Percentiles rank a stretch among this genome's conserved stretches.
phyloP scores from a whole-genome alignment of 2,888 invertebrate species.

The Neoaliturus tenellus region DNA sequence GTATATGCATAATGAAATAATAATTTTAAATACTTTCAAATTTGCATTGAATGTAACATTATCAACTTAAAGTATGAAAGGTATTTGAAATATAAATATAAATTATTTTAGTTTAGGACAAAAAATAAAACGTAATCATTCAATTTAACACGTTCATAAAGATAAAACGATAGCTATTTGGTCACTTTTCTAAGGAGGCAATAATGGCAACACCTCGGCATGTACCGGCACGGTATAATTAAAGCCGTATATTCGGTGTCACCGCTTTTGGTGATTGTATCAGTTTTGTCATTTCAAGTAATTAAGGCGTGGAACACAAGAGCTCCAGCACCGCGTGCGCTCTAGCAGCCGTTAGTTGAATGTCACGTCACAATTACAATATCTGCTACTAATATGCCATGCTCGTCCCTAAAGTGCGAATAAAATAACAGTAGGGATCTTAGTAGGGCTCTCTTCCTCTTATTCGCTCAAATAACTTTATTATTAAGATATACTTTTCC shows the following conservation, averaged over 20 bases:
- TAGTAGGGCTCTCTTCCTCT: no score
- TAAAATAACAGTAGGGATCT: no score
- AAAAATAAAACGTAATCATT: background rate
- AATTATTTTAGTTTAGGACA: background rate
- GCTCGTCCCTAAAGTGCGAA: background rate
- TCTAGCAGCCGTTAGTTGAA: background rate
- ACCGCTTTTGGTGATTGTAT: slow-evolving; percentile 4
- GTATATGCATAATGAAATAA: no score
- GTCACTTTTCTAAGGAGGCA: no score
- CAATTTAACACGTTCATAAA: background rate
- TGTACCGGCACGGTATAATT: background rate
- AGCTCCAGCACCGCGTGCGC: background rate
- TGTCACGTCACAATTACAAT: background rate
- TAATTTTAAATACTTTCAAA: no score
- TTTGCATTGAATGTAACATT: no score
- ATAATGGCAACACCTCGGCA: no score
- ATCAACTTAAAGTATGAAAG: background rate
- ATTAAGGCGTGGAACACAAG: background rate
- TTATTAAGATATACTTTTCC: no score
- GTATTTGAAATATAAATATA: background rate
- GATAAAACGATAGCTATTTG: no score
- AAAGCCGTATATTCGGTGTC: background rate
- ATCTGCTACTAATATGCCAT: background rate
- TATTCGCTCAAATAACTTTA: no score
- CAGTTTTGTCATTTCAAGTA: slow-evolving; percentile 14